These are phyloP conservation scores for Trissolcus japonicus DNA, from an alignment of 2,888 invertebrate species.

Conservation along the genomic window DNA sequence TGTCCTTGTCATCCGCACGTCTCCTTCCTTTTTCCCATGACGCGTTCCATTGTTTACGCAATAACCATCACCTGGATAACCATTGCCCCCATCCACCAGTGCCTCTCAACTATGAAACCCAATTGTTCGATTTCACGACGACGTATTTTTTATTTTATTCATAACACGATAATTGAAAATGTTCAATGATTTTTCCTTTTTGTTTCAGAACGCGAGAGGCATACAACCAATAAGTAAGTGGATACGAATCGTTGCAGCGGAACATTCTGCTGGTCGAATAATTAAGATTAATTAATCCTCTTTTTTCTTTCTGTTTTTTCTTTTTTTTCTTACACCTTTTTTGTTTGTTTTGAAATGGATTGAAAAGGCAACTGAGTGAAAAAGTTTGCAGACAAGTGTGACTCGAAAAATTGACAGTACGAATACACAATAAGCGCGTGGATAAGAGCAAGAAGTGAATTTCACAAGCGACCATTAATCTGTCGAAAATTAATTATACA, in stretches of 20 bases:
- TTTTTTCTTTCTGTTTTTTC: too few species aligned
- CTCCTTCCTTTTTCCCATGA: conserved; percentile 61
- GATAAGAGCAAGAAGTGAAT: conserved; percentile 33
- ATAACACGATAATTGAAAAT: background rate
- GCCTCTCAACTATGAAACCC: conserved; percentile 28
- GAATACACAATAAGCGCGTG: conserved; percentile 14
- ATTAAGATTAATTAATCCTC: background rate
- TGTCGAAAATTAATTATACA: conserved; percentile 68
- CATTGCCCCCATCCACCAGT: conserved; percentile 47
- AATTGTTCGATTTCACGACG: background rate
- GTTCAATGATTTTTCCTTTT: conserved; percentile 53
- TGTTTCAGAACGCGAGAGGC: conserved; percentile 79
- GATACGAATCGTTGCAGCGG: too few species aligned
- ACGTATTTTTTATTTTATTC: background rate
- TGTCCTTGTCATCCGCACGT: conserved; percentile 23
- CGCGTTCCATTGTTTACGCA: conserved; percentile 76
- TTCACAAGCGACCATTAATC: conserved; percentile 63
- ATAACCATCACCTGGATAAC: conserved; percentile 64
- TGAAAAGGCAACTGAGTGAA: too few species aligned
- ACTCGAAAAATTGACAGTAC: background rate
- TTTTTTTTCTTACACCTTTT: background rate
- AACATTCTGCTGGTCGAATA: background rate
- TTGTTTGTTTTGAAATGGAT: background rate
- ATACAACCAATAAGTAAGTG: conserved; percentile 77
- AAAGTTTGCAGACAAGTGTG: conserved; percentile 15